Base-by-base conservation (phyloP, 2,888 invertebrate species). In the Tiphia femorata region DNA sequence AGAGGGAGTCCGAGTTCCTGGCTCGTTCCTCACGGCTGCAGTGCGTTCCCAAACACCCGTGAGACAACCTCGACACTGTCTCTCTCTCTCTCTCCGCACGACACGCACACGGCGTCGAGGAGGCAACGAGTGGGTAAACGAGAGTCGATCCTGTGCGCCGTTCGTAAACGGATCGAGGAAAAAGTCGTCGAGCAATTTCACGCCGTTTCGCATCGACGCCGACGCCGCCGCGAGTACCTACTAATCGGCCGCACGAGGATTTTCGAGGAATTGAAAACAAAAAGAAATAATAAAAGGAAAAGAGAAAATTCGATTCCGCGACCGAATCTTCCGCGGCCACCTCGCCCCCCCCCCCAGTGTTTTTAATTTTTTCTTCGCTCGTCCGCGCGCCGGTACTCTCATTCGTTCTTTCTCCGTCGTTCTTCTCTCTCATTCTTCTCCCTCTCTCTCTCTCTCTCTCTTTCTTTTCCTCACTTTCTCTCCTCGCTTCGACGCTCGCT, bases 1-100 rank as follows among this genome's bases (percentile, higher is more conserved):
- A 70, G 70, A 69, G 70, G 70, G 69, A 70, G 70, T 70, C 46
- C 67, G 67, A 69, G 70, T 67, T 70, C 69, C 67, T 67, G 69
- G 62, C 64, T 68, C 62, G 68, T 63, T 52, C 66, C 68, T 68
- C 61, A 58, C 68, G 68, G 68, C 65, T 68, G 68, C 68, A 69
- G 68, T 69, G 68, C 68, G 68, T 68, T 69, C 53, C 47, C 65
- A 69, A 68, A 69, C 68, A 69, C 46, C 66, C 66, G 63, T 56
- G 69, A 70, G 69, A 58, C 62, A 64, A 64, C 67, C 67, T 67
- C 67, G 70, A 69, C 20, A 56, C 57, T 48, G 48, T 55, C 52
- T n/a, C n/a, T n/a, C n/a, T n/a, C n/a, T n/a, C n/a, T n/a, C n/a
- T n/a, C n/a, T n/a, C 53, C 53, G 53, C 50, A 44, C 57, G 37